Evolutionary conservation across 2,113 vertebrate genomes (phyloP).

Genomic region (Thamnaconus septentrionalis): DNA sequence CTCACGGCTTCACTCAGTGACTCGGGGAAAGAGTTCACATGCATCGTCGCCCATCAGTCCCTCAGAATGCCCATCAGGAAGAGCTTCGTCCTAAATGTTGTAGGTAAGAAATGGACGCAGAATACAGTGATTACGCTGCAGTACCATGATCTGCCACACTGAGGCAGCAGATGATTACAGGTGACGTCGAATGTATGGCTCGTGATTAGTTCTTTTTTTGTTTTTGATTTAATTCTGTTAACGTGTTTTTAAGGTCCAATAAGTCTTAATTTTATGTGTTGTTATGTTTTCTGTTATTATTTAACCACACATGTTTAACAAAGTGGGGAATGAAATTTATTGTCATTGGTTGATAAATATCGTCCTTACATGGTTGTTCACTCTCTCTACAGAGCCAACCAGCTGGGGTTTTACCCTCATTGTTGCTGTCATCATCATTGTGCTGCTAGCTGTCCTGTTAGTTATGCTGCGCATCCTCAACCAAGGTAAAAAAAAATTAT

Average conservation of each 20-base stretch:
- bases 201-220: slow-evolving; percentile 6
- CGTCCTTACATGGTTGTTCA: too few species aligned
- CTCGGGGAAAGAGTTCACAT: slow-evolving; percentile 64
- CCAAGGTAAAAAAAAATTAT: slow-evolving; percentile 50
- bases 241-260: too few species aligned
- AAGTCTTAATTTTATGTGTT: too few species aligned
- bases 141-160: slow-evolving; percentile 25
- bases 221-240: neutral
- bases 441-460: slow-evolving; percentile 34
- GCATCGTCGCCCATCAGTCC: slow-evolving; percentile 73
- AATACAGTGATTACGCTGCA: neutral
- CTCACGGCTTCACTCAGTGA: slow-evolving; percentile 58
- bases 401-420: slow-evolving; percentile 26
- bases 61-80: slow-evolving; percentile 72
- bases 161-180: slow-evolving; percentile 32
- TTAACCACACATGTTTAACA: too few species aligned
- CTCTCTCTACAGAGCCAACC: slow-evolving; percentile 49
- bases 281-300: too few species aligned
- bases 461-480: slow-evolving; percentile 28
- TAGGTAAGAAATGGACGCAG: slow-evolving; percentile 48
- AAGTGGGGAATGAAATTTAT: too few species aligned
- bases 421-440: slow-evolving; percentile 14
- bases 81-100: slow-evolving; percentile 68
- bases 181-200: neutral
- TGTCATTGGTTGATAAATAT: too few species aligned